phyloP scores from a whole-genome alignment of 1,140 invertebrate species.

The Monomorium pharaonis region DNA sequence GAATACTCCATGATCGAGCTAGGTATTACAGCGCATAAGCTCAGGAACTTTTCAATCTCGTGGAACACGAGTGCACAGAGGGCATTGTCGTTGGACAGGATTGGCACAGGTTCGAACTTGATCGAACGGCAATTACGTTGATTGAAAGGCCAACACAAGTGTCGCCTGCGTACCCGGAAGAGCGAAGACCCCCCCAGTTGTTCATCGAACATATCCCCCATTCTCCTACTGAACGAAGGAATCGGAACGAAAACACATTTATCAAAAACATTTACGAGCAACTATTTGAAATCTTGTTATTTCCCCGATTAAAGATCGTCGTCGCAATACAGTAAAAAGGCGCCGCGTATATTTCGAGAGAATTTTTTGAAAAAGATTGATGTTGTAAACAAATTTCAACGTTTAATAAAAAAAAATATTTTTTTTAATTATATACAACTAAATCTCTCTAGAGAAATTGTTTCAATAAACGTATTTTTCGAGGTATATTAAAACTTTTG shows the following conservation, averaged over 20 bases:
- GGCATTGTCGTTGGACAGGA: conserved; percentile 57
- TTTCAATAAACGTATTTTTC: not conserved
- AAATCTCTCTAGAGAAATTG: not conserved
- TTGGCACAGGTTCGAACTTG: conserved; percentile 59
- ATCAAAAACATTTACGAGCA: conserved; percentile 15
- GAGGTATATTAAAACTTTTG: not conserved
- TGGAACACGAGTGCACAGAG: conserved; percentile 43
- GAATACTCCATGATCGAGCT: conserved; percentile 45
- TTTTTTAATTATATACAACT: not conserved
- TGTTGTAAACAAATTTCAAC: not conserved
- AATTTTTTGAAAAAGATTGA: not conserved
- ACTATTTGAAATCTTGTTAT: conserved; percentile 14
- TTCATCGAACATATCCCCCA: not conserved
- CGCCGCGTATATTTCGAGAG: not conserved
- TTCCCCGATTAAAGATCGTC: not conserved
- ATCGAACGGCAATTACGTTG: conserved; percentile 71
- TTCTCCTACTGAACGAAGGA: not conserved
- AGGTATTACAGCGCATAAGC: conserved; percentile 42
- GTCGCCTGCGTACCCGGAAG: conserved; percentile 49
- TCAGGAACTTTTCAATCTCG: conserved; percentile 68
- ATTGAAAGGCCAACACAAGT: conserved; percentile 67
- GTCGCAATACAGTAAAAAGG: not conserved
- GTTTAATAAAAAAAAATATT: not conserved
- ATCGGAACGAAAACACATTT: conserved; percentile 32
- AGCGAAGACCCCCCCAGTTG: conserved; percentile 18